Base-by-base conservation (phyloP, 35 echinoderm and acorn worm genomes). In the Anneissia japonica region DNA sequence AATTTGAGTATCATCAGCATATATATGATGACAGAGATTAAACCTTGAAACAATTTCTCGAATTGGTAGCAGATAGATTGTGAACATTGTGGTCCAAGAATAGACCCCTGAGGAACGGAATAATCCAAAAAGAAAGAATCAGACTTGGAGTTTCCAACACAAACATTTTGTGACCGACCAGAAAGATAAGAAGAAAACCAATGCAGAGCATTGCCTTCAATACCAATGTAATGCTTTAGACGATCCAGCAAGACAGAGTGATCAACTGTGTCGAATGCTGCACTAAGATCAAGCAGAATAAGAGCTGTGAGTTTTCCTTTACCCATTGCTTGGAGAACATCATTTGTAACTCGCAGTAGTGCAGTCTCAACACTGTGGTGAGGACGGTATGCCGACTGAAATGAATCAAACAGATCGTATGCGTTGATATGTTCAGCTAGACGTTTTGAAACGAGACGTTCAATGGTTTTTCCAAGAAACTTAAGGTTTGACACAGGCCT, bases 401-500 rank as follows among this genome's bases (percentile, higher is more conserved):
- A 79, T 34, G 28, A 79, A 35, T 34, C 26, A 35, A 79, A 35
- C 31, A 19, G 31, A 34, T 19, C 30, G 17, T 31, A 87, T 23
- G n/a, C 83, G 56, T 37, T 14, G 13, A 87, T 23, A 81, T 91
- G 83, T 30, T 87, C 39, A 75, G 40, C 30, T 10, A 91, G n/a
- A 74, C 77, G 36, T 36, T 75, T 36, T 32, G 37, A 77, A 55
- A 75, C 83, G 31, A 87, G 46, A 5, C 38, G 82, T 84, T 92
- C 90, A 35, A 87, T 79, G 34, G 76, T 81, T 86, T 86, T 91
- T 5, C 35, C 38, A 26, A 91, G 39, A 56, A 86, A 91, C 36
- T 37, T 26, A 43, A 91, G 90, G 38, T 91, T 87, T 10, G 90
- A 56, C 28, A 91, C 84, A 64, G 84, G 90, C 12, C 90, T 29